Evolutionary conservation across 2,888 invertebrate species (phyloP).

Genomic region (Melipona beecheii): DNA sequence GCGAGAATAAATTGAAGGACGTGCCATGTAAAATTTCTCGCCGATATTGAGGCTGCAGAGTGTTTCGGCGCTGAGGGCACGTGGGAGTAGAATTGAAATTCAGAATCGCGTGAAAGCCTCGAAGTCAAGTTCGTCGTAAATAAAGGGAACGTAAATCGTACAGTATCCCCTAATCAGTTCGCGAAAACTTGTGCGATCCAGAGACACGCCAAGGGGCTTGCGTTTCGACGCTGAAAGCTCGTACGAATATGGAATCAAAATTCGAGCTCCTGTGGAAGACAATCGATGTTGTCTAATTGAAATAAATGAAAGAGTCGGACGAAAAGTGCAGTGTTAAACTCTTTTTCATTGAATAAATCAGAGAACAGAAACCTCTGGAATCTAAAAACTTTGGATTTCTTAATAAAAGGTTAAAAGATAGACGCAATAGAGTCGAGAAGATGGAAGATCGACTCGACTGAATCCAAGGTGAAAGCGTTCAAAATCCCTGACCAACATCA

Average conservation of each 20-base stretch:
- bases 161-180: not conserved
- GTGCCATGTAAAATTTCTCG: not conserved
- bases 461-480: not conserved
- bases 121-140: not conserved
- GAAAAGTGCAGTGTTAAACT: too few relatives aligned
- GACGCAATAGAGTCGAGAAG: too few relatives aligned
- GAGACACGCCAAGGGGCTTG: too few relatives aligned
- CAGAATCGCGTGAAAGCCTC: not conserved
- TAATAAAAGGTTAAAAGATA: too few relatives aligned
- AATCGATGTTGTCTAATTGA: too few relatives aligned
- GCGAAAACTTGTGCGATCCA: not conserved
- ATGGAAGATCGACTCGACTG: not conserved
- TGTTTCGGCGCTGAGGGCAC: too few relatives aligned
- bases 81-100: not conserved
- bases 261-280: too few relatives aligned
- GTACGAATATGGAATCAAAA: not conserved
- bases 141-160: not conserved
- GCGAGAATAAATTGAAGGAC: too few relatives aligned
- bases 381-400: too few relatives aligned
- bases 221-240: not conserved
- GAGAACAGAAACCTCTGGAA: too few relatives aligned
- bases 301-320: too few relatives aligned
- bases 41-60: not conserved
- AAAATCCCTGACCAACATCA: conserved; percentile 35
- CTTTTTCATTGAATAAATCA: too few relatives aligned